Percentiles rank a stretch among this genome's conserved stretches.
These are phyloP conservation scores for Urophycis tenuis DNA, from an alignment of 2,797 vertebrate genomes.

Conservation along the genomic window DNA sequence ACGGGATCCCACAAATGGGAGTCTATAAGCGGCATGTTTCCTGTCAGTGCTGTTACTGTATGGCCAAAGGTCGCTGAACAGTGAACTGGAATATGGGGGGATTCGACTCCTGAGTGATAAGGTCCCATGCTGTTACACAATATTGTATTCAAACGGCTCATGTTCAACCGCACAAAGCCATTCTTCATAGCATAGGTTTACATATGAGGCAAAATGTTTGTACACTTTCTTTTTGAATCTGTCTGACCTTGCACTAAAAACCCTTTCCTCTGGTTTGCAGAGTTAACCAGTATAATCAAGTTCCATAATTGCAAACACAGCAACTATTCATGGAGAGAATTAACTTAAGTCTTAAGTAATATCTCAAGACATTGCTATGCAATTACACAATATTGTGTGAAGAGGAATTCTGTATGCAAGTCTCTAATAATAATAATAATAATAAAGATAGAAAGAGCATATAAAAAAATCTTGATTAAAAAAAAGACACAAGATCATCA, in stretches of 20 bases:
- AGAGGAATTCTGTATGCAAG: too few species aligned
- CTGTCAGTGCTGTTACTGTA: neutral
- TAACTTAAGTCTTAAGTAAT: neutral
- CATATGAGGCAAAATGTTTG: too few species aligned
- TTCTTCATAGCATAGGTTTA: too few species aligned
- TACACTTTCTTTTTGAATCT: neutral
- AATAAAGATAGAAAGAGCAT: too few species aligned
- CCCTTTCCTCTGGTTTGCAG: neutral
- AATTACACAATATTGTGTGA: neutral
- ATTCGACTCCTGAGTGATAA: neutral
- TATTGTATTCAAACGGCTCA: neutral
- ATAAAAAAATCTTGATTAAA: too few species aligned
- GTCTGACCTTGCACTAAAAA: neutral
- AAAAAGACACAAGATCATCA: too few species aligned
- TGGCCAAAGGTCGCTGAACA: neutral
- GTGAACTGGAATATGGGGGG: neutral
- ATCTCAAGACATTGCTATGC: neutral
- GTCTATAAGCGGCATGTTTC: neutral
- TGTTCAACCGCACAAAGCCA: too few species aligned
- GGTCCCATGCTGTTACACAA: neutral
- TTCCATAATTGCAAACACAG: neutral
- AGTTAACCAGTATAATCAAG: neutral
- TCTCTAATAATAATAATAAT: too few species aligned
- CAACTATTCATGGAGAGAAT: neutral
- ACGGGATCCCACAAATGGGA: neutral